Percentiles rank a stretch among this genome's conserved stretches.
These are phyloP conservation scores for Psittacus erithacus DNA, from an alignment of 2,113 vertebrate genomes.

Conservation along the genomic window DNA sequence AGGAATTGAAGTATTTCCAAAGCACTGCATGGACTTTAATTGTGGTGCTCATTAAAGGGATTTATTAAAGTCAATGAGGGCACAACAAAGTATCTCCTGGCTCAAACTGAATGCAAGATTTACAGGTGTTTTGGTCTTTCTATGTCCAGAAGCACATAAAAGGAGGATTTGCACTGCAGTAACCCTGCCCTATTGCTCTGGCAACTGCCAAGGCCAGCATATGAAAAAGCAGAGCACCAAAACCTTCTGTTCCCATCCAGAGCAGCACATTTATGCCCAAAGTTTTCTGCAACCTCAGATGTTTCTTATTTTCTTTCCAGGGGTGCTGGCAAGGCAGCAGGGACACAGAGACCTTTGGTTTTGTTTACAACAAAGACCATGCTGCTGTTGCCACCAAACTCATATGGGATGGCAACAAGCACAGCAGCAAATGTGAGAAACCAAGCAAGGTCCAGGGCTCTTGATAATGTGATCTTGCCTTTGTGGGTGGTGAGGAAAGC, in stretches of 20 bases:
- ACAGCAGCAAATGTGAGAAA: background rate
- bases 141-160: background rate
- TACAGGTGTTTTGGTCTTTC: background rate
- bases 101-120: background rate
- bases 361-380: background rate
- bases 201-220: rapidly evolving
- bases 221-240: background rate
- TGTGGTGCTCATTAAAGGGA: background rate
- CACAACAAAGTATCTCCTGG: background rate
- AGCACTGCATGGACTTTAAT: background rate
- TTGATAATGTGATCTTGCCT: background rate
- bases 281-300: background rate
- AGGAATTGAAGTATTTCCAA: background rate
- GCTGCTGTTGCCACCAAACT: background rate
- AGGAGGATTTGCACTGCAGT: background rate
- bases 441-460: background rate
- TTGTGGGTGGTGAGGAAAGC: background rate
- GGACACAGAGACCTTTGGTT: background rate
- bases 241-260: background rate
- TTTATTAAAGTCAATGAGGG: background rate
- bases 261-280: background rate
- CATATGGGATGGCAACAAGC: background rate
- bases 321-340: background rate
- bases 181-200: background rate
- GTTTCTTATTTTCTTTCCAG: background rate